Conservation (phyloP, 2,888 invertebrate genomes). For the Saturnia pavonia region DNA sequence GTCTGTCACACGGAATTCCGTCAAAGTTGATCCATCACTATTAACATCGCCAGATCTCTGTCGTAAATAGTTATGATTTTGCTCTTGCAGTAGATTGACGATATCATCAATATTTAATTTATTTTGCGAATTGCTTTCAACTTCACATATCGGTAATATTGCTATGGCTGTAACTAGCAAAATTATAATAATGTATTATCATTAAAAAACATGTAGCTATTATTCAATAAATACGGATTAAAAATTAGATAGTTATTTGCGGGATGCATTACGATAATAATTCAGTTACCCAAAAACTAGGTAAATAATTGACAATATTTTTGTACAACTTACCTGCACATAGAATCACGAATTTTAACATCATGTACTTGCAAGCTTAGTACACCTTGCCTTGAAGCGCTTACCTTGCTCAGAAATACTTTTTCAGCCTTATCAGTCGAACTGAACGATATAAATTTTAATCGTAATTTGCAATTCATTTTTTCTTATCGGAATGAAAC, state of each 20-base stretch:
- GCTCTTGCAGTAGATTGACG: not conserved
- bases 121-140: not conserved
- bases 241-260: not conserved
- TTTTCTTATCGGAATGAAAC: conserved; percentile 54
- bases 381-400: conserved; percentile 30
- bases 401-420: conserved; percentile 41
- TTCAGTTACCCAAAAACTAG: not conserved
- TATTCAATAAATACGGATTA: too few relatives aligned
- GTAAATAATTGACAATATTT: not conserved
- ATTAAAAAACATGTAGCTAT: not conserved
- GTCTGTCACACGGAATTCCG: conserved; percentile 1
- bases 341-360: conserved; percentile 44
- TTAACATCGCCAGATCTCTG: not conserved
- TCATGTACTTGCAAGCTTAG: conserved; percentile 41
- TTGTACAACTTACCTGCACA: conserved; percentile 40
- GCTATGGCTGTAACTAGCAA: not conserved
- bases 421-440: conserved; percentile 42
- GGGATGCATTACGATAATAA: not conserved
- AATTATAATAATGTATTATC: not conserved
- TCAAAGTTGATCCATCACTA: not conserved
- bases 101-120: not conserved
- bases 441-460: conserved; percentile 48
- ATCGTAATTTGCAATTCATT: conserved; percentile 68
- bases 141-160: not conserved
- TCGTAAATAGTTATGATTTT: not conserved